Conservation (phyloP, 2,888 invertebrate species). For the Mechanitis messenoides region DNA sequence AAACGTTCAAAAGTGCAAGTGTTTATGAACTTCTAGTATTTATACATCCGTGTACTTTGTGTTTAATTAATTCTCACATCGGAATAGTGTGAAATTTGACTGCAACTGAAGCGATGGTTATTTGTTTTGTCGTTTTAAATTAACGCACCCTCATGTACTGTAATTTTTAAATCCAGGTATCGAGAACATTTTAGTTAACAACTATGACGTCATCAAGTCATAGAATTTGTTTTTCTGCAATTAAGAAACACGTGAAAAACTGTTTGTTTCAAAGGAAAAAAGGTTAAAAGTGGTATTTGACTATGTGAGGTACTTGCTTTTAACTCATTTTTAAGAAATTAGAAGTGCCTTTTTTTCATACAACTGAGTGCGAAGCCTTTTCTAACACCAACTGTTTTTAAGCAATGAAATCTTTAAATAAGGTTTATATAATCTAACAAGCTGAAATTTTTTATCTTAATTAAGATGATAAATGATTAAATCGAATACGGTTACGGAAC, state of each 20-base stretch:
- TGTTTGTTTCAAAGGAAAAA: background rate
- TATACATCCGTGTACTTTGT: conserved; percentile 41
- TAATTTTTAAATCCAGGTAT: too few species aligned
- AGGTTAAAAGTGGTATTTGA: background rate
- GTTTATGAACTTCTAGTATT: conserved; percentile 24
- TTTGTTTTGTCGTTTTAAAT: conserved; percentile 75
- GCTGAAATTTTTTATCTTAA: conserved; percentile 17
- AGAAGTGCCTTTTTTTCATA: too few species aligned
- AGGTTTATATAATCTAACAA: background rate
- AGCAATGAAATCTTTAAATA: too few species aligned
- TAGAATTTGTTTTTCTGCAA: too few species aligned
- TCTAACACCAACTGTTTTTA: too few species aligned
- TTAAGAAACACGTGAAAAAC: too few species aligned
- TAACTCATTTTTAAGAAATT: too few species aligned
- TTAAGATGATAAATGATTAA: conserved; percentile 29
- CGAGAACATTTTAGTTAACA: too few species aligned
- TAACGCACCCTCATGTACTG: conserved; percentile 43
- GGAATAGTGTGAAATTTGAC: conserved; percentile 76
- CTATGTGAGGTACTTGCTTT: too few species aligned
- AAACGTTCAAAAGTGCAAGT: conserved; percentile 32
- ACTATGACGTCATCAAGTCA: too few species aligned
- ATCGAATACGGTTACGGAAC: conserved; percentile 33
- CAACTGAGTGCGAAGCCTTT: too few species aligned
- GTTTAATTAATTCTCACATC: conserved; percentile 75
- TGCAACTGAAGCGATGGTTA: conserved; percentile 72